Conservation (phyloP, 2,888 invertebrate genomes). For the Lamproptera curius region DNA sequence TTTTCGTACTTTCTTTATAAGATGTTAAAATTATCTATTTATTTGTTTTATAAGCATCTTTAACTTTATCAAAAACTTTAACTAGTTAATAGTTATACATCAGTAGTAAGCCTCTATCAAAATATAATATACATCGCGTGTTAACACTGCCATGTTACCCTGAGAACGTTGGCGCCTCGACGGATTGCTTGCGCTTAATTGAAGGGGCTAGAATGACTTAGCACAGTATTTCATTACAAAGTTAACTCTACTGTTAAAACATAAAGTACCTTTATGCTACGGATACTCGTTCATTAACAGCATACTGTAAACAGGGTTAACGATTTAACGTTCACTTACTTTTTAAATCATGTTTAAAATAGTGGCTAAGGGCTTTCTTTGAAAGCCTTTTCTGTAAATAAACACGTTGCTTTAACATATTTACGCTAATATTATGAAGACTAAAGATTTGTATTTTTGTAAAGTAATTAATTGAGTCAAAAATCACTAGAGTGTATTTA, state of each 20-base stretch:
- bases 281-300: slow-evolving; percentile 35
- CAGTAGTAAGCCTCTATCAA: too few species aligned
- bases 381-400: too few species aligned
- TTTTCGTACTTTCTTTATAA: too few species aligned
- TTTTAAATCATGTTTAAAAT: slow-evolving; percentile 1
- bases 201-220: slow-evolving; percentile 18
- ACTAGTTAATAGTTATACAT: too few species aligned
- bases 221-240: slow-evolving; percentile 16
- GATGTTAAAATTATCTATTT: too few species aligned
- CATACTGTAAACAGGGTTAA: slow-evolving; percentile 50
- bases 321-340: slow-evolving; percentile 54
- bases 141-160: slow-evolving; percentile 8
- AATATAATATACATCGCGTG: slow-evolving; percentile 16
- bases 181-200: slow-evolving; percentile 16
- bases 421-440: too few species aligned
- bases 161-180: slow-evolving; percentile 10
- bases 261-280: slow-evolving; percentile 9
- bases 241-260: slow-evolving; percentile 14
- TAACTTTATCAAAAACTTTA: too few species aligned
- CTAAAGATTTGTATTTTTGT: too few species aligned
- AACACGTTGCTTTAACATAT: too few species aligned
- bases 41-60: too few species aligned
- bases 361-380: not conserved
- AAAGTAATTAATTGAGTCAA: too few species aligned
- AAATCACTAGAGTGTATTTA: too few species aligned